Percentiles rank a stretch among this genome's conserved stretches.
Conservation (phyloP, 2,113 vertebrate genomes). For the Corythornis cristatus region DNA sequence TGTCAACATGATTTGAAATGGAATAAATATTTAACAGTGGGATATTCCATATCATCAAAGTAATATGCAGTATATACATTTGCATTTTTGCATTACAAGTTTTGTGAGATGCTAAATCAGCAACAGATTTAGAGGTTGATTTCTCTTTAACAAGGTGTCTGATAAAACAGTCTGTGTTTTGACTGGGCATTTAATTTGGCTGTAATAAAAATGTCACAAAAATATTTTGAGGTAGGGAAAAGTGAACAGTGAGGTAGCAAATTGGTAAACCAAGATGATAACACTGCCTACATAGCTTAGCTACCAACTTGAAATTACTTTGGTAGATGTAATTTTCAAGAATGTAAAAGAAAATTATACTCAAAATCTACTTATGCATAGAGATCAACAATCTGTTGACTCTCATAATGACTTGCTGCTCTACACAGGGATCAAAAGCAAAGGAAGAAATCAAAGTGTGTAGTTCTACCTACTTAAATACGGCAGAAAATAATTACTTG, state of each 20-base stretch:
- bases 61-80: constrained; percentile 5
- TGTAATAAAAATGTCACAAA: background rate
- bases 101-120: background rate
- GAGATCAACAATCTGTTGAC: background rate
- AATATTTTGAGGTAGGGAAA: background rate
- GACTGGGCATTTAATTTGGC: background rate
- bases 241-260: background rate
- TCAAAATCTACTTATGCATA: background rate
- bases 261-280: background rate
- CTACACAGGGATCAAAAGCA: background rate
- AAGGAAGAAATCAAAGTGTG: background rate
- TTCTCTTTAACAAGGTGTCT: background rate
- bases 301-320: background rate
- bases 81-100: constrained; percentile 24
- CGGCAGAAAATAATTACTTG: background rate
- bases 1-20: constrained; percentile 2
- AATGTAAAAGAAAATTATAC: background rate
- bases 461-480: background rate
- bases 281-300: background rate
- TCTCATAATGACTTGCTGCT: background rate
- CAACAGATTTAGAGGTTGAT: background rate
- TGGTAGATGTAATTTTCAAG: background rate
- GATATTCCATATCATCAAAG: constrained; percentile 3
- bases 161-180: background rate
- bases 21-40: constrained; percentile 45